Percentiles rank a stretch among this genome's conserved stretches.
phyloP scores from a whole-genome alignment of 2,797 vertebrate species.

The Chloroceryle amazona region DNA sequence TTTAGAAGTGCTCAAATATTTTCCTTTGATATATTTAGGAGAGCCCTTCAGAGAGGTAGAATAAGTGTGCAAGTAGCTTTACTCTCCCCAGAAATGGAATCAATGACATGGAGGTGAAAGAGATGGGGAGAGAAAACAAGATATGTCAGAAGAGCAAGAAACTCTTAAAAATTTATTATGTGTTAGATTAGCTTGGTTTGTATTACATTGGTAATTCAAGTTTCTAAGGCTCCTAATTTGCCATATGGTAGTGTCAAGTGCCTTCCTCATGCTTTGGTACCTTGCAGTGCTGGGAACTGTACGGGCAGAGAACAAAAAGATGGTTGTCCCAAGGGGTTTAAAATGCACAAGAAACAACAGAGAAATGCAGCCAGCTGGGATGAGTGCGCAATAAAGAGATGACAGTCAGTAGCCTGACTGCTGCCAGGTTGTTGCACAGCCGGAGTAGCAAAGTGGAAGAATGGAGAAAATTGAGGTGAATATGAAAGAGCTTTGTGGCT shows the following conservation, averaged over 20 bases:
- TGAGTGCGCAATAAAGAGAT: neutral
- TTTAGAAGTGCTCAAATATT: neutral
- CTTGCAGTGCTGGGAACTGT: constrained; percentile 31
- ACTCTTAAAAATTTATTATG: neutral
- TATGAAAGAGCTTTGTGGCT: neutral
- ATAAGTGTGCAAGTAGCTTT: neutral
- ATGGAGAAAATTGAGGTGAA: neutral
- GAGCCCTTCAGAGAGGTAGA: neutral
- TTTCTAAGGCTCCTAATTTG: neutral
- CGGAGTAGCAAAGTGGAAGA: neutral
- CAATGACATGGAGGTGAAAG: neutral
- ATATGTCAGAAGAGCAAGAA: neutral
- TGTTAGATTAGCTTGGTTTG: neutral
- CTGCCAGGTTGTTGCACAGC: neutral
- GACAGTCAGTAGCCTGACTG: neutral
- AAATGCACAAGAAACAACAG: neutral
- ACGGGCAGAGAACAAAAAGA: constrained; percentile 26
- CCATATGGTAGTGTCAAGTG: neutral
- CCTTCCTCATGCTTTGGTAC: constrained; percentile 14
- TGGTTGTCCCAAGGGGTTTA: constrained; percentile 20
- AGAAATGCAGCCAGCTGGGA: neutral
- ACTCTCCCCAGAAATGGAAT: neutral
- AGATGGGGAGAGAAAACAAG: neutral
- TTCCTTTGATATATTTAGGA: neutral
- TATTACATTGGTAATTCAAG: neutral